Percentiles rank a stretch among this genome's conserved stretches.
These are phyloP conservation scores for Chascanopsetta lugubris DNA, from an alignment of 2,113 vertebrate species.

Conservation along the genomic window DNA sequence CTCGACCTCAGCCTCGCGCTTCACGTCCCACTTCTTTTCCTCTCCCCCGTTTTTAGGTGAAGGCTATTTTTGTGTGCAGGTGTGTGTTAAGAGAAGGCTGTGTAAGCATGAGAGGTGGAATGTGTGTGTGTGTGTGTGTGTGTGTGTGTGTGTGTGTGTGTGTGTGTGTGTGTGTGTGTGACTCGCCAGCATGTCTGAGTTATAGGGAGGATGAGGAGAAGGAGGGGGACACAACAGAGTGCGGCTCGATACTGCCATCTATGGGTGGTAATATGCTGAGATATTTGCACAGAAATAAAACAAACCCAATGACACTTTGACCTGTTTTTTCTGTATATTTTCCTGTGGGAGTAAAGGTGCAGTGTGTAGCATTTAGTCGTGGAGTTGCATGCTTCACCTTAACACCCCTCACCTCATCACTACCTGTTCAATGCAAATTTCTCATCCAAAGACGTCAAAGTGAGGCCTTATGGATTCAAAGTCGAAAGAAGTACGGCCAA, in stretches of 20 bases:
- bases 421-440: too few species aligned
- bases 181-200: slow-evolving; percentile 41
- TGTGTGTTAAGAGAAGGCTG: slow-evolving; percentile 43
- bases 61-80: slow-evolving; percentile 64
- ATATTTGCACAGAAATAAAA: slow-evolving; percentile 23
- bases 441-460: too few species aligned
- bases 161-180: slow-evolving; percentile 13
- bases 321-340: background rate
- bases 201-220: background rate
- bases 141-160: slow-evolving; percentile 1
- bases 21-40: slow-evolving; percentile 50
- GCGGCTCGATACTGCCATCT: slow-evolving; percentile 72
- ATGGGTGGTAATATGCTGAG: slow-evolving; percentile 50
- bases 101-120: slow-evolving; percentile 33
- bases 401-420: too few species aligned
- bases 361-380: too few species aligned
- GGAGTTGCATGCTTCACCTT: too few species aligned
- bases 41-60: slow-evolving; percentile 53
- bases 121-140: slow-evolving; percentile 26
- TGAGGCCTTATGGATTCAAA: too few species aligned
- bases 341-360: too few species aligned
- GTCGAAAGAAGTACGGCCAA: too few species aligned
- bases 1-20: background rate
- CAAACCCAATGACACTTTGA: background rate
- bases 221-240: slow-evolving; percentile 6